Base-by-base conservation (phyloP, 2,888 invertebrate genomes). In the Lottia scabra region DNA sequence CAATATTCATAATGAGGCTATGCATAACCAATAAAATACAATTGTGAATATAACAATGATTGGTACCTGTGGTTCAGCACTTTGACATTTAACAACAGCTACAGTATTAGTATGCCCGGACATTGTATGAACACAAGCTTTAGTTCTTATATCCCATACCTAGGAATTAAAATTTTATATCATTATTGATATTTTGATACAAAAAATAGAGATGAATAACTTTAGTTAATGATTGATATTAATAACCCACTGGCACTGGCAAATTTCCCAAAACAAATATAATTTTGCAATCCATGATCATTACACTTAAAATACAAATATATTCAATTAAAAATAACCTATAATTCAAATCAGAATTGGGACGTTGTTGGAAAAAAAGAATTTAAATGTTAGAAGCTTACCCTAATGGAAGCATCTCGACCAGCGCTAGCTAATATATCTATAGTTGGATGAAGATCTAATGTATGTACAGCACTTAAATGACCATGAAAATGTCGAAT, bases 401-500 rank as follows among this genome's bases (percentile, higher is more conserved):
- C 91, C 77, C 99, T 92, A 0, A 97, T 98, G 0, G 97, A 98
- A 0, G 96, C 95, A 91, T 99, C 99, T 70, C 99, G 92, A 0
- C 99, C 98, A 16, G 96, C 96, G 2, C 97, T 95, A 67, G 97
- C 93, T 70, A 99, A 91, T 67, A 99, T 94, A 91, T 99, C 99
- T 78, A 99, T 94, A 3, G 94, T 95, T 10, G 98, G 98, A 92
- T 99, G 99, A 38, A 99, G 91, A 5, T 96, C 94, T 80, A 99
- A 91, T 0, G 95, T 94, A 91, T 99, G 97, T 68, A 97, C 96
- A 0, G 99, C 99, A 48, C 98, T 98, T 75, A 99, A 91, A 91
- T 99, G 99, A 0, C 99, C 99, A 90, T 99, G 99, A 90, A 99
- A 99, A 90, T 99, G 99, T 0, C 99, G 92, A 82, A 98, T 97